These are phyloP conservation scores for Aselliscus stoliczkanus DNA, from an alignment of 2,797 vertebrate genomes.

Conservation along the genomic window DNA sequence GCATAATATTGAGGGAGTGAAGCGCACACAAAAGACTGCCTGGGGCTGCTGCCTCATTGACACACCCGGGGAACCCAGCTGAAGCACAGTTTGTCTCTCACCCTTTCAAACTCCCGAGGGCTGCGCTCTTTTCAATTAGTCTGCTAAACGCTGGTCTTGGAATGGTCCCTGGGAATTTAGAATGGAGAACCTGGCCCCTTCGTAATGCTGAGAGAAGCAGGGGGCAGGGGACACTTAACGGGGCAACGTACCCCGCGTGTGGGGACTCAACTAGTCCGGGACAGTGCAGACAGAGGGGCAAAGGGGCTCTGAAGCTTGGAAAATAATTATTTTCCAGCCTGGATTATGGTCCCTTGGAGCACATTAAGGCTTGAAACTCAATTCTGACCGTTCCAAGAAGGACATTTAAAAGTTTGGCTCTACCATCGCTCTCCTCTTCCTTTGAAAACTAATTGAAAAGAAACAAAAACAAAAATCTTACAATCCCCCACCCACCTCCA, in stretches of 20 bases:
- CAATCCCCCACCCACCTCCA: not conserved
- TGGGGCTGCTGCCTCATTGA: no score
- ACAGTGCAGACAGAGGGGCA: not conserved
- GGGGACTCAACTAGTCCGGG: not conserved
- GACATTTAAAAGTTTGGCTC: constrained; percentile 46
- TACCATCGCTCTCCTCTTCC: not conserved
- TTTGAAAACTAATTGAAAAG: constrained; percentile 59
- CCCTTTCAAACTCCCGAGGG: not conserved
- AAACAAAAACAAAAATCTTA: constrained; percentile 46
- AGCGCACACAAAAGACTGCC: no score
- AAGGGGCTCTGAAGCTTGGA: not conserved
- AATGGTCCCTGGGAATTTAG: not conserved
- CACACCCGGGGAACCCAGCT: no score
- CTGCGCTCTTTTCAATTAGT: not conserved
- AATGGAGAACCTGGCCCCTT: not conserved
- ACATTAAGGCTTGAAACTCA: constrained; percentile 47
- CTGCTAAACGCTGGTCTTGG: not conserved
- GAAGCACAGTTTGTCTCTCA: not conserved
- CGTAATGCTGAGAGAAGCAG: not conserved
- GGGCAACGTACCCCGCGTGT: not conserved
- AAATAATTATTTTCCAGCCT: constrained; percentile 47
- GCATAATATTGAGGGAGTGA: accelerated
- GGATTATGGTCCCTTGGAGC: constrained; percentile 46
- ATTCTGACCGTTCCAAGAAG: constrained; percentile 16
- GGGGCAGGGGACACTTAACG: not conserved